phyloP scores from a whole-genome alignment of 35 echinoderm and acorn worm species.

The Anneissia japonica region DNA sequence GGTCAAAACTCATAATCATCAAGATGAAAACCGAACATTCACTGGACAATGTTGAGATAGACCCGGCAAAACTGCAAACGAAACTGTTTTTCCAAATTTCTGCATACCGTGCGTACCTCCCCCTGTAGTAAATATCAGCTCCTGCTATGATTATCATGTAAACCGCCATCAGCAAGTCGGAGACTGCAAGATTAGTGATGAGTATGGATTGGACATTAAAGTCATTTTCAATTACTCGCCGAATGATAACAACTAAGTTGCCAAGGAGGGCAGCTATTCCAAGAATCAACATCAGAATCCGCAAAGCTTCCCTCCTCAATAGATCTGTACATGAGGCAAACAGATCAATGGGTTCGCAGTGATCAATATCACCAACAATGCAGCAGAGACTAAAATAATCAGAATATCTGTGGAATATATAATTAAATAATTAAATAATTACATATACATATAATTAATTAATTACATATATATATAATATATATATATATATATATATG shows the following conservation, averaged over 20 bases:
- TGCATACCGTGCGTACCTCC: slow-evolving; percentile 1
- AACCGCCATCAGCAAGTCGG: slow-evolving; percentile 41
- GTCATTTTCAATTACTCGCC: neutral
- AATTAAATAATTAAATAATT: no score
- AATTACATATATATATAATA: no score
- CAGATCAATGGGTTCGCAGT: neutral
- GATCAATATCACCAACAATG: no score
- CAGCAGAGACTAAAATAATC: no score
- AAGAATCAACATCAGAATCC: slow-evolving; percentile 9
- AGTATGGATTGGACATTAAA: neutral
- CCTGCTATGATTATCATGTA: slow-evolving; percentile 43
- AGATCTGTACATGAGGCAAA: neutral
- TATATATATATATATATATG: no score
- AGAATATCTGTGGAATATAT: no score
- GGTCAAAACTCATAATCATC: slow-evolving; percentile 29
- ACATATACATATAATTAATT: no score
- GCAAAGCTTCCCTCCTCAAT: neutral
- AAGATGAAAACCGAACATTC: slow-evolving; percentile 38
- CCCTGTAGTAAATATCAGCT: slow-evolving; percentile 27
- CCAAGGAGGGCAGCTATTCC: slow-evolving; percentile 10
- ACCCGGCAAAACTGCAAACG: slow-evolving; percentile 11
- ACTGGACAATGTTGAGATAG: slow-evolving; percentile 17
- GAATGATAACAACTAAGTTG: neutral
- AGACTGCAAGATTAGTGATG: slow-evolving; percentile 33
- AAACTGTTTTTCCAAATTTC: slow-evolving; percentile 3